Evolutionary conservation across 1,140 invertebrate genomes (phyloP).

Genomic region (Pachyrhynchus sulphureomaculatus): DNA sequence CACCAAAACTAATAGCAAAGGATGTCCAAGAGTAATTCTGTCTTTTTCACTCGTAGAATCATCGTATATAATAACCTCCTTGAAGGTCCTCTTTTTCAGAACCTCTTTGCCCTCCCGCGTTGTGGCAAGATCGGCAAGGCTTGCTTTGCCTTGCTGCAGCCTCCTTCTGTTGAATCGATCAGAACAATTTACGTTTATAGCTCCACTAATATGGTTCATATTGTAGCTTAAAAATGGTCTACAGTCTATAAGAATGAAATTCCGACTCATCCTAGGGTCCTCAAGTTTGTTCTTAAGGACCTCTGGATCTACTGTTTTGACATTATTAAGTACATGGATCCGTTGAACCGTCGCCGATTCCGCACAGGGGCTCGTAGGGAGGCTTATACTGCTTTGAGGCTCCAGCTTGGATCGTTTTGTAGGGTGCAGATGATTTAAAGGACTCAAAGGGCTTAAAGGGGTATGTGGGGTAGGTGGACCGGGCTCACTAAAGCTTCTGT

Average conservation of each 20-base stretch:
- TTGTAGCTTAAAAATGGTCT: slow-evolving; percentile 74
- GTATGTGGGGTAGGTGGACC: slow-evolving; percentile 52
- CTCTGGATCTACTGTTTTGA: slow-evolving; percentile 47
- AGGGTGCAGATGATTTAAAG: slow-evolving; percentile 30
- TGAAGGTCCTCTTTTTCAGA: slow-evolving; percentile 58
- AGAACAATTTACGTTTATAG: slow-evolving; percentile 75
- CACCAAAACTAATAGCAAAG: slow-evolving; percentile 66
- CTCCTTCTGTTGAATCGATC: slow-evolving; percentile 71
- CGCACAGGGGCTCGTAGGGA: slow-evolving; percentile 61
- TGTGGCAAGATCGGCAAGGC: slow-evolving; percentile 66
- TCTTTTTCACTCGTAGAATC: slow-evolving; percentile 65
- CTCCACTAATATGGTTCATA: slow-evolving; percentile 68
- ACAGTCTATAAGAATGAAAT: slow-evolving; percentile 67
- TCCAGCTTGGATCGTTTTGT: slow-evolving; percentile 63
- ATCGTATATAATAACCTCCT: slow-evolving; percentile 71
- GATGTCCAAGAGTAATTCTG: slow-evolving; percentile 59
- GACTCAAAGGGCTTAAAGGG: slow-evolving; percentile 36
- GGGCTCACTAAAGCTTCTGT: slow-evolving; percentile 63
- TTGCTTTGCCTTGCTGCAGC: slow-evolving; percentile 67
- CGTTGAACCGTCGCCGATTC: slow-evolving; percentile 58
- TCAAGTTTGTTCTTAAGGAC: slow-evolving; percentile 48
- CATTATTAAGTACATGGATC: slow-evolving; percentile 51
- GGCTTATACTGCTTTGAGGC: slow-evolving; percentile 52
- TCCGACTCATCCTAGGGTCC: slow-evolving; percentile 35
- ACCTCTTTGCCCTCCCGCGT: slow-evolving; percentile 65